These are phyloP conservation scores for Tonatia bakeri DNA, from an alignment of 2,113 vertebrate genomes.

Conservation along the genomic window DNA sequence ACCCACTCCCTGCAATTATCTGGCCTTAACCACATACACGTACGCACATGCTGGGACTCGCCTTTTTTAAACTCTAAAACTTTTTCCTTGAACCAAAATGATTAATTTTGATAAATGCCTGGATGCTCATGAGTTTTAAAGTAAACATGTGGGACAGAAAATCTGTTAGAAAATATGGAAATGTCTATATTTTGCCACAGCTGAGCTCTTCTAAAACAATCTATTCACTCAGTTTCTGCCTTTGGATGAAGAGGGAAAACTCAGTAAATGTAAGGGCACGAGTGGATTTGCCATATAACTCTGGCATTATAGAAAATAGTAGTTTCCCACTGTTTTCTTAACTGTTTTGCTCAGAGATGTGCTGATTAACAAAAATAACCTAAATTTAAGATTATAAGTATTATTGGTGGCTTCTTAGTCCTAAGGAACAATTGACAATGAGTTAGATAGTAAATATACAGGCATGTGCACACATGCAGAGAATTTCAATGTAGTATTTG, in stretches of 20 bases:
- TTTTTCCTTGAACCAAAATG: not conserved
- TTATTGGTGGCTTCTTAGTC: not conserved
- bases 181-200: not conserved
- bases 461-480: not conserved
- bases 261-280: not conserved
- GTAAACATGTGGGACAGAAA: not conserved
- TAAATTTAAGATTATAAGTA: not conserved
- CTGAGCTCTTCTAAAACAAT: not conserved
- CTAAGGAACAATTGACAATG: not conserved
- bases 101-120: not conserved
- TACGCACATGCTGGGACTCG: not conserved
- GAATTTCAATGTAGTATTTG: not conserved
- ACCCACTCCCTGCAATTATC: not conserved
- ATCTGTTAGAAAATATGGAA: not conserved
- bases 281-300: not conserved
- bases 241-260: not conserved
- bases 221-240: not conserved
- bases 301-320: not conserved
- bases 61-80: not conserved
- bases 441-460: not conserved
- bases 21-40: not conserved
- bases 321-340: not conserved
- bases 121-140: not conserved
- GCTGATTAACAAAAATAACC: conserved; percentile 6
- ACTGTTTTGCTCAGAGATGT: not conserved